Percentiles rank a stretch among this genome's conserved stretches.
Evolutionary conservation across 2,888 invertebrate genomes (phyloP).

Genomic region (Rhabditoides inermis): DNA sequence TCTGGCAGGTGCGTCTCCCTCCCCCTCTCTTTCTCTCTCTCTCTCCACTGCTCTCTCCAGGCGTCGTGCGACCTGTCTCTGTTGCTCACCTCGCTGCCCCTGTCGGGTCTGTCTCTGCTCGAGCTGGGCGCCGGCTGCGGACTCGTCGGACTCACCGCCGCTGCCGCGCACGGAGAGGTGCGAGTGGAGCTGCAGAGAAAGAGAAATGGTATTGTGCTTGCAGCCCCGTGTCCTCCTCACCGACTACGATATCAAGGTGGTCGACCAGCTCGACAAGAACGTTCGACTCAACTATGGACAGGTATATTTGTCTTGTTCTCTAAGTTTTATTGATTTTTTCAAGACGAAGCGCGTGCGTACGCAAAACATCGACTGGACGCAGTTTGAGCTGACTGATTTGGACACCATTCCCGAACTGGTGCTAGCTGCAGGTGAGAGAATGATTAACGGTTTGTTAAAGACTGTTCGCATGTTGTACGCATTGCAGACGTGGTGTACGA

Average conservation of each 20-base stretch:
- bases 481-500: slow-evolving; percentile 34
- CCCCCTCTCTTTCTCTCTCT: neutral
- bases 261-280: slow-evolving; percentile 29
- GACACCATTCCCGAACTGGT: slow-evolving; percentile 12
- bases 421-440: slow-evolving; percentile 23
- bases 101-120: slow-evolving; percentile 14
- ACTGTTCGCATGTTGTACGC: no score
- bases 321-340: no score
- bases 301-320: no score
- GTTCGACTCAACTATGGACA: no score
- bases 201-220: no score
- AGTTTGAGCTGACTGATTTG: slow-evolving; percentile 10
- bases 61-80: slow-evolving; percentile 24
- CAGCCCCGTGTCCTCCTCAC: slow-evolving; percentile 26
- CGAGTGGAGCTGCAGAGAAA: no score
- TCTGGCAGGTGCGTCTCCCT: slow-evolving; percentile 31
- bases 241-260: slow-evolving; percentile 35
- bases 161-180: no score
- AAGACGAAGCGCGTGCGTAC: no score
- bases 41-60: slow-evolving; percentile 1
- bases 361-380: slow-evolving; percentile 20
- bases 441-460: no score
- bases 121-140: slow-evolving; percentile 46
- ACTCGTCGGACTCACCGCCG: slow-evolving; percentile 27
- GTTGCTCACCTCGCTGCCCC: slow-evolving; percentile 11